A percentile compares a stretch with the other conserved stretches of the same genome.
These are phyloP conservation scores for Halictus quadricinctus DNA, from an alignment of 2,888 invertebrate genomes.

Conservation along the genomic window DNA sequence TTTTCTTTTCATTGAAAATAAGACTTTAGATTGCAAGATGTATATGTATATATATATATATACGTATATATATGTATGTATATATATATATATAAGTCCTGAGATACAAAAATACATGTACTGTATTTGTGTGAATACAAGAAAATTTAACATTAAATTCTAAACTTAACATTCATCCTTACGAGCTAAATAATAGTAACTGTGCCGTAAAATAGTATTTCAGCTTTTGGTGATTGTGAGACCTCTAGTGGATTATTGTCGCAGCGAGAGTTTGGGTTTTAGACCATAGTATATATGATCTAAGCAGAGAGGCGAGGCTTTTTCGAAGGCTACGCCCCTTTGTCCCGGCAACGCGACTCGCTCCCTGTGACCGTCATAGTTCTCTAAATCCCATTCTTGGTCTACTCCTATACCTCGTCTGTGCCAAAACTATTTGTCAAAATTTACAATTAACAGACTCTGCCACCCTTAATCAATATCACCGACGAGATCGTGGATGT, in stretches of 20 bases:
- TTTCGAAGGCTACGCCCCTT: too few species aligned
- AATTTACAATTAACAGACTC: too few species aligned
- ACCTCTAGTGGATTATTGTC: not conserved
- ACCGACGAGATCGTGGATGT: too few species aligned
- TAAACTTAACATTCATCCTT: not conserved
- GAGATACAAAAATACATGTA: not conserved
- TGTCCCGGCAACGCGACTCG: too few species aligned
- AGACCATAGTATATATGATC: too few species aligned
- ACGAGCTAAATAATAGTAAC: not conserved
- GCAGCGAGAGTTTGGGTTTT: not conserved
- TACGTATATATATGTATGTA: not conserved
- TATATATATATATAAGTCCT: not conserved
- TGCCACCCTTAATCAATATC: too few species aligned
- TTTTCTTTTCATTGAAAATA: conserved; percentile 11
- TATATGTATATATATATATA: not conserved
- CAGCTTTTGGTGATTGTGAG: not conserved
- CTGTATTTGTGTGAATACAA: not conserved
- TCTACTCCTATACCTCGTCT: too few species aligned
- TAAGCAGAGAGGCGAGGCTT: too few species aligned
- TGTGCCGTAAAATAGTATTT: not conserved
- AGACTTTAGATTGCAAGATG: not conserved
- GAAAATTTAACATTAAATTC: not conserved
- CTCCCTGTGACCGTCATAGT: too few species aligned
- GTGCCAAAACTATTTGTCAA: too few species aligned
- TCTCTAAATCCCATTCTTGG: too few species aligned